These are phyloP conservation scores for Calephelis nemesis DNA, from an alignment of 1,140 invertebrate genomes.

Conservation along the genomic window DNA sequence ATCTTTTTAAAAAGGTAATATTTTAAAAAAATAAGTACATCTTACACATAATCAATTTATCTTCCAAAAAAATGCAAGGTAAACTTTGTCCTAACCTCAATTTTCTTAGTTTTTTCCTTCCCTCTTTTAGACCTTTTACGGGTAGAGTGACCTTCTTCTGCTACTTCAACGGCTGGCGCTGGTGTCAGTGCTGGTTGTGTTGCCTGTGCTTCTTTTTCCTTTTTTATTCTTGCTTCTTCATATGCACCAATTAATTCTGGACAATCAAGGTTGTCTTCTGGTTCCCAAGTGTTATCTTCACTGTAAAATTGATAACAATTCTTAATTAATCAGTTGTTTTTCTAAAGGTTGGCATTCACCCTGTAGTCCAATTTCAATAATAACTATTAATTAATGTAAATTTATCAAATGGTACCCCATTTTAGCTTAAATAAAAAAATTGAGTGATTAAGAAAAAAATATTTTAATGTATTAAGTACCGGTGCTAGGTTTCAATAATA, in stretches of 20 bases:
- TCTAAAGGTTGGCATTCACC: too few species aligned
- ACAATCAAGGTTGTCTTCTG: conserved; percentile 87
- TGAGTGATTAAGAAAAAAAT: too few species aligned
- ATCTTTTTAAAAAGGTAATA: too few species aligned
- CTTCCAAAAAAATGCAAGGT: background rate
- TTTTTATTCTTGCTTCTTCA: conserved; percentile 84
- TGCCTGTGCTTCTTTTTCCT: conserved; percentile 53
- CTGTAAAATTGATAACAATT: conserved; percentile 48
- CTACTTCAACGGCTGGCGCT: conserved; percentile 23
- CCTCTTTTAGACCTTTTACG: conserved; percentile 53
- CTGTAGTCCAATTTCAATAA: too few species aligned
- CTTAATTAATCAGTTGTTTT: too few species aligned
- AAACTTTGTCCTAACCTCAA: conserved; percentile 42
- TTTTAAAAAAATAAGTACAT: too few species aligned
- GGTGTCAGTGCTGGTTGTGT: conserved; percentile 22
- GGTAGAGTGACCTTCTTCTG: conserved; percentile 42
- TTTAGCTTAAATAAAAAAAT: too few species aligned
- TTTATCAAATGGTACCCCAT: too few species aligned
- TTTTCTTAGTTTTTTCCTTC: conserved; percentile 55
- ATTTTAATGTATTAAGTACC: too few species aligned
- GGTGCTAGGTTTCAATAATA: too few species aligned
- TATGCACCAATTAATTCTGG: conserved; percentile 89
- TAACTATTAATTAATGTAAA: too few species aligned
- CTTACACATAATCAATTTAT: too few species aligned
- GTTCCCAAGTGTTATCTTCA: conserved; percentile 86